phyloP scores from a whole-genome alignment of 1,140 invertebrate species.

The Macrostomum lignano region DNA sequence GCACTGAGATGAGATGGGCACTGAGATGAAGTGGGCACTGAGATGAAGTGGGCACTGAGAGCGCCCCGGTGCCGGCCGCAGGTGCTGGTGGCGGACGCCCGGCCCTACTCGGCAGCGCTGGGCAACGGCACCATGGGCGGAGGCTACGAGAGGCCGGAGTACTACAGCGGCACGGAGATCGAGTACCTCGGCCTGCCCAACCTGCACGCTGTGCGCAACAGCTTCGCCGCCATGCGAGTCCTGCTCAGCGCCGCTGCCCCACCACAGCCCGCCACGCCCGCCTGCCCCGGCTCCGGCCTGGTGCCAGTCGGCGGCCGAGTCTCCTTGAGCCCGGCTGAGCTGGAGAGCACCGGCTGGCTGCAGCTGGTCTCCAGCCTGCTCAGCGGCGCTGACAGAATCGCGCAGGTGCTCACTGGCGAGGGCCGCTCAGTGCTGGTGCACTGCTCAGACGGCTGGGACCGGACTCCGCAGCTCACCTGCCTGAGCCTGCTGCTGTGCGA shows the following conservation, averaged over 20 bases:
- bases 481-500: slow-evolving; percentile 65
- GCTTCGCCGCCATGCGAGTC: too few species aligned
- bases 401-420: slow-evolving; percentile 43
- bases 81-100: slow-evolving; percentile 63
- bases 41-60: too few species aligned
- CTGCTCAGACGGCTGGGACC: slow-evolving; percentile 85
- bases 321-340: too few species aligned
- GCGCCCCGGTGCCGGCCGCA: too few species aligned
- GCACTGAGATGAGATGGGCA: too few species aligned
- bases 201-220: slow-evolving; percentile 3
- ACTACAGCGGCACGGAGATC: not conserved
- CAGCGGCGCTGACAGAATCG: slow-evolving; percentile 45
- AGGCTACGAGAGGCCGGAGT: slow-evolving; percentile 47
- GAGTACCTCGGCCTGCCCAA: slow-evolving; percentile 2
- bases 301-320: too few species aligned
- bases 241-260: too few species aligned
- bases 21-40: too few species aligned
- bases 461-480: slow-evolving; percentile 69
- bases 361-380: slow-evolving; percentile 54
- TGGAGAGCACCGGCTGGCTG: slow-evolving; percentile 65
- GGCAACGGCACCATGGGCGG: slow-evolving; percentile 77
- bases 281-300: too few species aligned
- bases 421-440: slow-evolving; percentile 46
- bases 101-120: slow-evolving; percentile 70
- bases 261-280: too few species aligned